phyloP scores from a whole-genome alignment of 2,797 vertebrate genomes.

The Myotis planiceps region DNA sequence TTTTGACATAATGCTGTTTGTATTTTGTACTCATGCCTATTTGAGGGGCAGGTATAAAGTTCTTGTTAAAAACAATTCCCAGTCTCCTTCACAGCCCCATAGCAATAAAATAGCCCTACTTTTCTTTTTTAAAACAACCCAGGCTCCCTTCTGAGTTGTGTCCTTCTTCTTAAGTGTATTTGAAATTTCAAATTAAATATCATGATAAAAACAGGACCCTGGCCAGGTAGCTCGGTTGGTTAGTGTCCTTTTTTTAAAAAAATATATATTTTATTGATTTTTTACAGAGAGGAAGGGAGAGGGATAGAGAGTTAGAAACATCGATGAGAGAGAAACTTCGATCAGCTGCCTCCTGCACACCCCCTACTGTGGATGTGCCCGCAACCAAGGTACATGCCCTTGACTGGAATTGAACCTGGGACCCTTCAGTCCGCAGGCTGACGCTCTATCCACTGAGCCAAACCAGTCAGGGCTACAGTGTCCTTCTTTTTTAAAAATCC shows the following conservation, averaged over 20 bases:
- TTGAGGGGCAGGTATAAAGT: not conserved
- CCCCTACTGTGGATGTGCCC: no score
- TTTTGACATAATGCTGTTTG: not conserved
- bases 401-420: no score
- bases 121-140: not conserved
- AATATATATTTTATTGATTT: no score
- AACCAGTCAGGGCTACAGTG: no score
- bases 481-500: no score
- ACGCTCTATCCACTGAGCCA: no score
- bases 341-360: no score
- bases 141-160: not conserved
- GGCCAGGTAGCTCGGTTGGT: not conserved
- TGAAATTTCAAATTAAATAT: conserved; percentile 10
- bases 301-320: no score
- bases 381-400: no score
- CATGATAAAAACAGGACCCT: not conserved
- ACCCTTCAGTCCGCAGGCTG: no score
- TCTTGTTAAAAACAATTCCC: not conserved
- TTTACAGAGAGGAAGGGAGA: no score
- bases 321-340: no score
- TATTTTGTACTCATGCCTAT: not conserved
- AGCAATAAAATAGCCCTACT: not conserved
- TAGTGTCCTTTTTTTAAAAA: not conserved
- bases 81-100: not conserved
- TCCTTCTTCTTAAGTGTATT: not conserved